These are phyloP conservation scores for Halcyon leucocephala DNA, from an alignment of 2,797 vertebrate genomes.

Conservation along the genomic window DNA sequence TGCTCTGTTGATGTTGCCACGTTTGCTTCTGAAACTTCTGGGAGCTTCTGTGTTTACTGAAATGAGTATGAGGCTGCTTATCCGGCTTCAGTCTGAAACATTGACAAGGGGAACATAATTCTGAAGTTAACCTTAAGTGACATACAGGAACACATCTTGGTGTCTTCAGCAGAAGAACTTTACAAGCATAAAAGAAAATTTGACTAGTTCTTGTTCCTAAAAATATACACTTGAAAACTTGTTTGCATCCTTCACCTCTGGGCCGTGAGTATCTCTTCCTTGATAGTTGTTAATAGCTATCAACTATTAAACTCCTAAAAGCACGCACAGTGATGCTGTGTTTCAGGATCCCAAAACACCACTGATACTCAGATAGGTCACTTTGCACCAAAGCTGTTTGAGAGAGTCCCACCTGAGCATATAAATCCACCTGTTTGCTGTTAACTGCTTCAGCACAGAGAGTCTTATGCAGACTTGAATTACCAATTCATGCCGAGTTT, in stretches of 20 bases:
- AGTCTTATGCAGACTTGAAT: background rate
- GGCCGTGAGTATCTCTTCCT: background rate
- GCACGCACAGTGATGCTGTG: rapidly evolving
- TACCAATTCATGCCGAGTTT: background rate
- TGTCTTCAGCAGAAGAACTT: background rate
- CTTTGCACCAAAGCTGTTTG: background rate
- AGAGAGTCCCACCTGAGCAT: background rate
- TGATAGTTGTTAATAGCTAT: background rate
- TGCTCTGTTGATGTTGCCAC: background rate
- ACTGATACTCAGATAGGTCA: rapidly evolving
- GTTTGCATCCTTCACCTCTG: background rate
- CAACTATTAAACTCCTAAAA: background rate
- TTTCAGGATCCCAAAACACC: background rate
- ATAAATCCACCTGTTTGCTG: background rate
- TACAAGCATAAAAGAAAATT: background rate
- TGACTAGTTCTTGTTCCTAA: background rate
- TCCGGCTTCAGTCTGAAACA: background rate
- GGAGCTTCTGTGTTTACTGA: background rate
- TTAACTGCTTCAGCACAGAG: background rate
- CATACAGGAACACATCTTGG: background rate
- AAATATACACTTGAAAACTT: background rate
- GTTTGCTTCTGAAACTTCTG: background rate
- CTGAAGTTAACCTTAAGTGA: background rate
- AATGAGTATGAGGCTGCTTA: background rate
- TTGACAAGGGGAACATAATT: background rate